Conservation (phyloP, 2,888 invertebrate species). For the Physocephala rufipes region DNA sequence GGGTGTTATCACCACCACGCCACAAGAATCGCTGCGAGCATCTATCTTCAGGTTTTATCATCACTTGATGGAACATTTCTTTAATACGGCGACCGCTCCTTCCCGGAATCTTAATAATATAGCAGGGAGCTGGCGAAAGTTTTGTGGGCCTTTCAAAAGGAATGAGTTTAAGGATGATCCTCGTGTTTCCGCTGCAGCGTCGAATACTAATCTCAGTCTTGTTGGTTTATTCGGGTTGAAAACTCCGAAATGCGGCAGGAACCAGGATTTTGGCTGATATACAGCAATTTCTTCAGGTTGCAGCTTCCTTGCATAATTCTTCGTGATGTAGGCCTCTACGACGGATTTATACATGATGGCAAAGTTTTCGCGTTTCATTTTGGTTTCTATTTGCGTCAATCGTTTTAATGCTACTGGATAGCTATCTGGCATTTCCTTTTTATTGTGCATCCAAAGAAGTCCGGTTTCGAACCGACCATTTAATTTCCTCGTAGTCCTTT, state of each 20-base stretch:
- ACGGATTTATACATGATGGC: conserved; percentile 35
- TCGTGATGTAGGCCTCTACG: conserved; percentile 32
- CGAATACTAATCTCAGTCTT: conserved; percentile 37
- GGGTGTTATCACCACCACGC: conserved; percentile 41
- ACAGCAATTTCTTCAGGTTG: conserved; percentile 19
- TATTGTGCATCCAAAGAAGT: conserved; percentile 37
- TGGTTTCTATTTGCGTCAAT: conserved; percentile 36
- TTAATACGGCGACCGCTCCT: no score
- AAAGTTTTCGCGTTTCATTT: conserved; percentile 38
- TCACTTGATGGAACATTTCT: conserved; percentile 10
- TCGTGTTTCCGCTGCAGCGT: conserved; percentile 30
- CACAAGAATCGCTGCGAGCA: conserved; percentile 35
- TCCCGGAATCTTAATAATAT: no score
- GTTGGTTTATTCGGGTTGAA: conserved; percentile 34
- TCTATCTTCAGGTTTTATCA: conserved; percentile 34
- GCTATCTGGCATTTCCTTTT: conserved; percentile 32
- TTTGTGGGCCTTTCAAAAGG: no score
- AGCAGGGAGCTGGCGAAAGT: no score
- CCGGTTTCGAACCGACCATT: conserved; percentile 35
- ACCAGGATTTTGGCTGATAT: conserved; percentile 42
- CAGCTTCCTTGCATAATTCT: conserved; percentile 39
- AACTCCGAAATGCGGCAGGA: conserved; percentile 44
- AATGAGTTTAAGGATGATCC: conserved; percentile 18
- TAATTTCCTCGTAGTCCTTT: conserved; percentile 22
- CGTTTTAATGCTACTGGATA: conserved; percentile 37